Conservation (phyloP, 1,140 invertebrate species). For the Conopomorpha cramerella region DNA sequence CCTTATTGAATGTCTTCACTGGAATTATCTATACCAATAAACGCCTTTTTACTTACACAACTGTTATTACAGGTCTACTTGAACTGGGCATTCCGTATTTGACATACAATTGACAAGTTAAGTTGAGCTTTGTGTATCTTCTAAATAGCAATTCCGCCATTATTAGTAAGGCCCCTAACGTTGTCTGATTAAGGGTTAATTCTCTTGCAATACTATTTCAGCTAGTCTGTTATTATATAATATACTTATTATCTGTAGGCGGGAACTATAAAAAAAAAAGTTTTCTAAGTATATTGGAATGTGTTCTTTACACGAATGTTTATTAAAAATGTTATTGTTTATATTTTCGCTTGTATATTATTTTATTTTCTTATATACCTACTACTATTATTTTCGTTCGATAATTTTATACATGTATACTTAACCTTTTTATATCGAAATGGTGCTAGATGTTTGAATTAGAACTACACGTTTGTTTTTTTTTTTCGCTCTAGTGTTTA, state of each 20-base stretch:
- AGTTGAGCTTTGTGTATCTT: background rate
- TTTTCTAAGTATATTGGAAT: conserved; percentile 8
- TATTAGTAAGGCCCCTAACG: too few species aligned
- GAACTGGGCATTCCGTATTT: too few species aligned
- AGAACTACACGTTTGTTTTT: conserved; percentile 30
- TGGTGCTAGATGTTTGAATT: conserved; percentile 56
- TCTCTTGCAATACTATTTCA: conserved; percentile 40
- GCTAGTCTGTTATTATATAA: conserved; percentile 36
- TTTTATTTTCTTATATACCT: conserved; percentile 30
- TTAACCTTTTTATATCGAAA: conserved; percentile 46
- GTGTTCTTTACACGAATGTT: background rate
- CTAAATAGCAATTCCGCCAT: conserved; percentile 19
- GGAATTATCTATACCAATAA: too few species aligned
- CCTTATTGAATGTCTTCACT: too few species aligned
- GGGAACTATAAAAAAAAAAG: conserved; percentile 6
- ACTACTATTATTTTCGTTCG: conserved; percentile 35
- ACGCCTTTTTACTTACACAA: too few species aligned
- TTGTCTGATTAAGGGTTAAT: too few species aligned
- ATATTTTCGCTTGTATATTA: conserved; percentile 26
- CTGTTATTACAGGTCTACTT: too few species aligned
- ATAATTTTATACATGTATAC: conserved; percentile 45
- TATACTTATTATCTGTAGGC: conserved; percentile 18
- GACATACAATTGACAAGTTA: too few species aligned
- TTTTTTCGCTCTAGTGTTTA: conserved; percentile 25
- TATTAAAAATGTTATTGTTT: background rate